phyloP scores from a whole-genome alignment of 1,140 invertebrate genomes.

The Propsilocerus akamusi region DNA sequence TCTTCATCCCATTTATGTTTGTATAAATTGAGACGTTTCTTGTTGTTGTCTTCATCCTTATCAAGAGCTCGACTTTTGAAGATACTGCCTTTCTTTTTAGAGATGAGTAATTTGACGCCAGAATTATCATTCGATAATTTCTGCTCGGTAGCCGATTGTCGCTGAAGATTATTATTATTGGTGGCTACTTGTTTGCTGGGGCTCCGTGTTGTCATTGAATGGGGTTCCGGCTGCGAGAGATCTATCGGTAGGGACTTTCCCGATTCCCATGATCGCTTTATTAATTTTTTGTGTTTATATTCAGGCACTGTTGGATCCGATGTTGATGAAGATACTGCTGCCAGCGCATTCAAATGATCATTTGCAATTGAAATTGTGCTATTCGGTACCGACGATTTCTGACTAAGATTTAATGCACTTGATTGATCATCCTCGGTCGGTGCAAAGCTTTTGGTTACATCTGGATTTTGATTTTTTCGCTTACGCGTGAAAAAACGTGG shows the following conservation, averaged over 20 bases:
- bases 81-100: slow-evolving; percentile 69
- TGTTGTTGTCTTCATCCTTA: slow-evolving; percentile 40
- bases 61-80: slow-evolving; percentile 66
- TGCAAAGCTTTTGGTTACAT: slow-evolving; percentile 11
- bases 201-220: neutral
- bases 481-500: neutral
- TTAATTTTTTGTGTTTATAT: neutral
- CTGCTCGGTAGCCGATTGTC: no score
- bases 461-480: neutral
- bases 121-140: slow-evolving; percentile 18
- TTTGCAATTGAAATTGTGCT: neutral
- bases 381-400: neutral
- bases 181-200: neutral
- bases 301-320: neutral
- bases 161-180: neutral
- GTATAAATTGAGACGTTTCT: slow-evolving; percentile 53
- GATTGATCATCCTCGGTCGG: slow-evolving; percentile 11
- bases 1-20: slow-evolving; percentile 75
- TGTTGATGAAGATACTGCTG: no score
- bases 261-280: neutral
- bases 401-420: neutral
- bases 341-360: no score
- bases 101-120: slow-evolving; percentile 42
- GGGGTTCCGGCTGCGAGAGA: neutral
- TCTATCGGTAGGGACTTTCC: neutral